Conservation (phyloP, 2,888 invertebrate genomes). For the Synanthedon vespiformis region DNA sequence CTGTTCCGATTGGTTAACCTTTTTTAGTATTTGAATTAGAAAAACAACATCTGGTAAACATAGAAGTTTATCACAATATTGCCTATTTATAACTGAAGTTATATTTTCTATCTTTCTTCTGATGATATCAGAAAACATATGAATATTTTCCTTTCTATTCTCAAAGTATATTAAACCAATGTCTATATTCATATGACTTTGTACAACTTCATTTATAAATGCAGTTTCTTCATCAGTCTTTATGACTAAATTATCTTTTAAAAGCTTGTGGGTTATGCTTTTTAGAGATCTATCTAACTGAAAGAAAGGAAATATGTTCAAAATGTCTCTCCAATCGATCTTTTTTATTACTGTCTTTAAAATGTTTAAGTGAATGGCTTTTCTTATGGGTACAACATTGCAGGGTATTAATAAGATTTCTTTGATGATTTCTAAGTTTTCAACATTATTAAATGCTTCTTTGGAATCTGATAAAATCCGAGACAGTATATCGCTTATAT, state of each 20-base stretch:
- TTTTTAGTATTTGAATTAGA: constrained; percentile 24
- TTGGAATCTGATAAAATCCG: constrained; percentile 9
- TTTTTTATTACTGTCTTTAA: constrained; percentile 28
- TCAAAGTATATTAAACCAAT: constrained; percentile 31
- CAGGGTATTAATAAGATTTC: constrained; percentile 42
- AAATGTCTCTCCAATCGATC: constrained; percentile 29
- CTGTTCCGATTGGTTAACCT: constrained; percentile 13
- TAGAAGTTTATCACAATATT: constrained; percentile 38
- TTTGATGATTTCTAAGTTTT: constrained; percentile 15
- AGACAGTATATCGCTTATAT: constrained; percentile 29
- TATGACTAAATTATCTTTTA: constrained; percentile 14
- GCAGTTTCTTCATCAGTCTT: constrained; percentile 15
- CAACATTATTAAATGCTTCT: neutral
- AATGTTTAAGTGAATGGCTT: constrained; percentile 36
- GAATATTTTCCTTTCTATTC: constrained; percentile 20
- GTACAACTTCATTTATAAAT: constrained; percentile 20
- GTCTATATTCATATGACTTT: constrained; percentile 24
- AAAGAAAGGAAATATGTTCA: constrained; percentile 23
- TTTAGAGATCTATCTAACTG: constrained; percentile 12
- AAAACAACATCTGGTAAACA: constrained; percentile 33
- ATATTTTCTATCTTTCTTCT: constrained; percentile 25
- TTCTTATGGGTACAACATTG: constrained; percentile 43
- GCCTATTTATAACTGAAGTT: constrained; percentile 27
- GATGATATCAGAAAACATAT: constrained; percentile 22
- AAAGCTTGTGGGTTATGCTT: neutral